These are phyloP conservation scores for Sus cebifrons DNA, from an alignment of 2,797 vertebrate genomes.

Conservation along the genomic window DNA sequence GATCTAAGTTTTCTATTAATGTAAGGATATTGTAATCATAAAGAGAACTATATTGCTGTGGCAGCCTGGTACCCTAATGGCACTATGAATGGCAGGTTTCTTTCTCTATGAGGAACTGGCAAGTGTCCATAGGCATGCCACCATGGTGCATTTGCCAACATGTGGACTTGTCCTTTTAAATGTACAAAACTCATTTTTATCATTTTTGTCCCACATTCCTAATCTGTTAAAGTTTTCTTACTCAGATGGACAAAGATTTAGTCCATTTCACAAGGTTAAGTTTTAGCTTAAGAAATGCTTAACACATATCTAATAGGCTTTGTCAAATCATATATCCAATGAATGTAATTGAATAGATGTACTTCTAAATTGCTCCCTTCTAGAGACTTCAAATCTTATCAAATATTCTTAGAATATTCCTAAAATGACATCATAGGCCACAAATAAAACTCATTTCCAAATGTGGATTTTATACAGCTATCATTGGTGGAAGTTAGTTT, in stretches of 20 bases:
- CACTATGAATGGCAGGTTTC: neutral
- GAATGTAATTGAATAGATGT: neutral
- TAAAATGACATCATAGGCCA: neutral
- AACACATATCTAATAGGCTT: neutral
- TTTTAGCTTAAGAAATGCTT: conserved; percentile 12
- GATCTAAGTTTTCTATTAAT: conserved; percentile 35
- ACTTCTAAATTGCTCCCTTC: neutral
- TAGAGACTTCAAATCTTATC: neutral
- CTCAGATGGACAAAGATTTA: neutral
- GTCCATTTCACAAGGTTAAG: neutral
- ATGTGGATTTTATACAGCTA: neutral
- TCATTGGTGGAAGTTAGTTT: neutral
- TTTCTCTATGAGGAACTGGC: neutral
- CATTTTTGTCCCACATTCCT: neutral
- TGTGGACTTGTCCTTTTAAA: neutral
- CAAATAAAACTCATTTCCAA: neutral
- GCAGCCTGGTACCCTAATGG: neutral
- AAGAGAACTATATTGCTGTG: neutral
- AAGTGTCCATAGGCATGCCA: neutral
- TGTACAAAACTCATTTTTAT: conserved; percentile 23
- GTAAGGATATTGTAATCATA: conserved; percentile 4
- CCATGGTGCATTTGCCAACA: conserved; percentile 6
- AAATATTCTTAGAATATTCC: conserved; percentile 7
- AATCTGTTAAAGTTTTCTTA: neutral
- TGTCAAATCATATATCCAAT: neutral